Base-by-base conservation (phyloP, 2,888 invertebrate genomes). In the Macrophya annulata region DNA sequence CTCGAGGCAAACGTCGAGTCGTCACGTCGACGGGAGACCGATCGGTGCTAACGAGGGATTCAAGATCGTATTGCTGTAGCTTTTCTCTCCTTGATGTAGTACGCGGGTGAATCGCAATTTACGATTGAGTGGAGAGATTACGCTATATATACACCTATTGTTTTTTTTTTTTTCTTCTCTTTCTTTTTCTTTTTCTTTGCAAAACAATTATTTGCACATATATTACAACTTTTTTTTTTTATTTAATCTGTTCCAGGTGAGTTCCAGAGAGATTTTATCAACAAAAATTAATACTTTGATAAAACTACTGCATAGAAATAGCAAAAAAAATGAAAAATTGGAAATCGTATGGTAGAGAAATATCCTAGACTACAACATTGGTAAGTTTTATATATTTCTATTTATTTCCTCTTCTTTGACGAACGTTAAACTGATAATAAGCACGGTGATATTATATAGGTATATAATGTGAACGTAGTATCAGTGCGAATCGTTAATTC, bases 21-120 rank as follows among this genome's bases (percentile, higher is more conserved):
- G 51, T n/a, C 72, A 45, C 31, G 76, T 37, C 51, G 31, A 72
- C 5, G 76, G 17, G 48, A 76, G 76, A 31, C 25, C 51, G 76
- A 77, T 77, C 76, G 76, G 31, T 51, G 76, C 76, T 77, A 77
- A 77, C 76, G 76, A 77, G 76, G 48, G 48, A 77, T 77, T 77
- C 76, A 51, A 77, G 76, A 77, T 51, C 51, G 10, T 43, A n/a
- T 45, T 48, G 6, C 40, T 40, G 37, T 9, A 40, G 51, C 43
- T 74, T 74, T 43, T 74, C 72, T 45, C 45, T 45, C 31, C 65
- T 25, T 37, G 62, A 40, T 6, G 40, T 71, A 31, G 15, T 31
- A 71, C 15, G 37, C 37, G 37, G 40, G 17, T n/a, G 71, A 37
- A 40, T 40, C 12, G 71, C 71, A n/a, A 6, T 40, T 37, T 2